Percentiles rank a stretch among this genome's conserved stretches.
These are phyloP conservation scores for Rhabdornis inornatus DNA, from an alignment of 2,113 vertebrate species.

Conservation along the genomic window DNA sequence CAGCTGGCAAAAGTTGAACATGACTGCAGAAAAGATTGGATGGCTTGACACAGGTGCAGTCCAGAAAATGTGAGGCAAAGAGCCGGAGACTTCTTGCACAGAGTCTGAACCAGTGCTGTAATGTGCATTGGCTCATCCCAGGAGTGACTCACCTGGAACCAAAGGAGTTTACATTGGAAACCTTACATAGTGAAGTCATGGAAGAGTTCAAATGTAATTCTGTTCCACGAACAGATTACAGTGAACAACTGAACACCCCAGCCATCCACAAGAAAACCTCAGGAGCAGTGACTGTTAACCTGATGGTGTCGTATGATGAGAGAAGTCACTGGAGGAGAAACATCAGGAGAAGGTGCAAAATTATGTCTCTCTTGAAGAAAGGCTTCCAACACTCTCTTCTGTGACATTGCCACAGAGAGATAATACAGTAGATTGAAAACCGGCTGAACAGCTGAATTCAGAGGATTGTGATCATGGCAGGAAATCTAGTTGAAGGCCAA, in stretches of 20 bases:
- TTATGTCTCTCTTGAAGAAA: not conserved
- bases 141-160: not conserved
- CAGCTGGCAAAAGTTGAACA: not conserved
- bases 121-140: fast-evolving
- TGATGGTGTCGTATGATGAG: not conserved
- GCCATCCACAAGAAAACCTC: not conserved
- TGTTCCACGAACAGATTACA: not conserved
- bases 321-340: not conserved
- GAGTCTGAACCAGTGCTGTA: not conserved
- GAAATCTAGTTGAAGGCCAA: not conserved
- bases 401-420: not conserved
- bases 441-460: not conserved
- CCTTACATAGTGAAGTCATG: not conserved
- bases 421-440: not conserved
- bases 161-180: not conserved
- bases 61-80: not conserved
- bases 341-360: not conserved
- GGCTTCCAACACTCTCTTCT: not conserved
- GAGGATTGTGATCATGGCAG: not conserved
- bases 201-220: not conserved
- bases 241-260: not conserved
- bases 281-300: not conserved
- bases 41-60: not conserved
- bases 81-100: not conserved
- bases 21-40: not conserved